A percentile compares a stretch with the other conserved stretches of the same genome.
Evolutionary conservation across 2,888 invertebrate genomes (phyloP).

Genomic region (Trichogramma evanescens): DNA sequence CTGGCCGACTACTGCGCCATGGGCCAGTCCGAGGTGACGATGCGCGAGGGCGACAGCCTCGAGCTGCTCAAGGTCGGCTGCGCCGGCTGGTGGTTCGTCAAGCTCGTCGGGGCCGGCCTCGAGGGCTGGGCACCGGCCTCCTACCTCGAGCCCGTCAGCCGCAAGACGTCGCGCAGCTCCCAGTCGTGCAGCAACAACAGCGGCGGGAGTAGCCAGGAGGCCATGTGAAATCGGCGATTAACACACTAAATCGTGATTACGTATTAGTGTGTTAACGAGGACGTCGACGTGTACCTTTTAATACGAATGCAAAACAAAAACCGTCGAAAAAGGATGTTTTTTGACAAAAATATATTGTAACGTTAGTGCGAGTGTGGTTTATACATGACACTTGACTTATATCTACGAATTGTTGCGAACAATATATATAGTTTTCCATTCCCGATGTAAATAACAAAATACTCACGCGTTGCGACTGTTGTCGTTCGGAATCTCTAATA

Average conservation of each 20-base stretch:
- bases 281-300: constrained; percentile 36
- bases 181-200: constrained; percentile 40
- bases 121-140: constrained; percentile 95
- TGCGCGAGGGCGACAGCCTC: constrained; percentile 84
- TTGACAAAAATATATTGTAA: too few relatives aligned
- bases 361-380: not conserved
- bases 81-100: constrained; percentile 96
- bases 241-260: constrained; percentile 36
- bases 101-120: constrained; percentile 64
- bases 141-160: constrained; percentile 72
- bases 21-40: constrained; percentile 83
- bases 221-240: constrained; percentile 46
- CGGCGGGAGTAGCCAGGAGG: constrained; percentile 42
- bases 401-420: not conserved
- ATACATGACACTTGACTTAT: not conserved
- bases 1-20: constrained; percentile 89
- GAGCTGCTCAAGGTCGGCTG: constrained; percentile 87
- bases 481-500: too few relatives aligned
- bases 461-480: too few relatives aligned
- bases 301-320: too few relatives aligned
- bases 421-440: too few relatives aligned
- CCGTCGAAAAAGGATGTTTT: too few relatives aligned
- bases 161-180: constrained; percentile 61
- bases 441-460: too few relatives aligned
- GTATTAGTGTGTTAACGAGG: constrained; percentile 12